Evolutionary conservation across 2,113 vertebrate species (phyloP).

Genomic region (Maccullochella peelii): DNA sequence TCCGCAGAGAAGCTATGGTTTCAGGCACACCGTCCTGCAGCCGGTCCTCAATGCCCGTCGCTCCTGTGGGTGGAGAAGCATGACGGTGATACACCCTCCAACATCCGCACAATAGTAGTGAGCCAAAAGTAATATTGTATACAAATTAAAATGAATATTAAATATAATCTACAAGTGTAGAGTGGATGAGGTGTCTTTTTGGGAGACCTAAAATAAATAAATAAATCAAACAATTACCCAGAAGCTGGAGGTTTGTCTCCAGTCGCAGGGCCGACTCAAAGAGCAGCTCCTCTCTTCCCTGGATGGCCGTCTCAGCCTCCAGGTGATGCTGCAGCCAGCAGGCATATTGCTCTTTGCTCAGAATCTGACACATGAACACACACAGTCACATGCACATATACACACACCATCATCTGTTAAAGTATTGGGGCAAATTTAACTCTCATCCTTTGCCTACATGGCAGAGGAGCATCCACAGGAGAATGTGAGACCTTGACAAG

Average conservation of each 20-base stretch:
- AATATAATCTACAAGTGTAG: not conserved
- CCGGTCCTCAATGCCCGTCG: constrained; percentile 95
- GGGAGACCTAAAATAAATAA: not conserved
- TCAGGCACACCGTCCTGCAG: constrained; percentile 97
- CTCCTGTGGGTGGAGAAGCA: constrained; percentile 82
- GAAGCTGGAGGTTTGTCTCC: constrained; percentile 93
- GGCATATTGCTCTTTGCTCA: constrained; percentile 94
- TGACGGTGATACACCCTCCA: not conserved
- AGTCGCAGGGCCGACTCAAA: constrained; percentile 92
- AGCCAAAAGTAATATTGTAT: not conserved
- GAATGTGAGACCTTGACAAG: constrained; percentile 56
- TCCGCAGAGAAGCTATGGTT: constrained; percentile 90
- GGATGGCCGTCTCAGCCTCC: constrained; percentile 92
- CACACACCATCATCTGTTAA: not conserved
- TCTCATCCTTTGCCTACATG: constrained; percentile 5
- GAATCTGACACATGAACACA: constrained; percentile 81
- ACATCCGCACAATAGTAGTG: not conserved
- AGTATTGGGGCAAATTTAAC: not conserved
- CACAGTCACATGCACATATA: constrained; percentile 1
- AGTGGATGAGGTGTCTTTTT: no score
- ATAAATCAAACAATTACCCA: constrained; percentile 84
- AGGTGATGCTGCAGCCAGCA: constrained; percentile 93
- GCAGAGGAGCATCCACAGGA: constrained; percentile 41
- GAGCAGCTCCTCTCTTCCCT: constrained; percentile 93
- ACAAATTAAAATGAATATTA: not conserved